Conservation (phyloP, 2,797 vertebrate species). For the Antrozous pallidus region DNA sequence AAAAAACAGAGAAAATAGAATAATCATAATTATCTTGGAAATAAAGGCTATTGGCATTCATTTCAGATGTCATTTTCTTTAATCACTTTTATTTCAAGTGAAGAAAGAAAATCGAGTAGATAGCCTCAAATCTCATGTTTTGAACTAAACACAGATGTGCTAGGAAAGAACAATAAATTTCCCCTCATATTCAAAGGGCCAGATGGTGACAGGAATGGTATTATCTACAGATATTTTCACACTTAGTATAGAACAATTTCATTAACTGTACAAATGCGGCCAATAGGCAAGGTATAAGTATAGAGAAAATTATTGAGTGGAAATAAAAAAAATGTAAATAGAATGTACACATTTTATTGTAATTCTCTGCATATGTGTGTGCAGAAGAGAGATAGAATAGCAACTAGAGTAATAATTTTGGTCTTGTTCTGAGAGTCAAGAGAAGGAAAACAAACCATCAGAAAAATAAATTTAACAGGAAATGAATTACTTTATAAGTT, state of each 20-base stretch:
- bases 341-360: not conserved
- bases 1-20: not conserved
- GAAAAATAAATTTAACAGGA: conserved; percentile 54
- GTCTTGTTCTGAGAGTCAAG: conserved; percentile 35
- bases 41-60: not conserved
- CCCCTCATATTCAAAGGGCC: not conserved
- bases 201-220: not conserved
- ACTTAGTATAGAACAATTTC: not conserved
- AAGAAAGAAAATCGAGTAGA: not conserved
- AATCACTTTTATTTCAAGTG: not conserved
- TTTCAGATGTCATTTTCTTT: not conserved
- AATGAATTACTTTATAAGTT: conserved; percentile 52
- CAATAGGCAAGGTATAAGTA: not conserved
- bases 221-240: not conserved
- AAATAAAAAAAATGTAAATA: not conserved
- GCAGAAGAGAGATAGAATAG: not conserved
- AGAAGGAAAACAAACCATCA: conserved; percentile 43
- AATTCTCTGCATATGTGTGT: not conserved
- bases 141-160: not conserved
- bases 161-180: not conserved
- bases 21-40: conserved; percentile 7
- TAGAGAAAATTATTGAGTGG: not conserved
- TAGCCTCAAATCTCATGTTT: not conserved
- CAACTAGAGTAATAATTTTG: conserved; percentile 7
- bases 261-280: not conserved